Base-by-base conservation (phyloP, 2,113 vertebrate species). In the Myiozetetes cayanensis region DNA sequence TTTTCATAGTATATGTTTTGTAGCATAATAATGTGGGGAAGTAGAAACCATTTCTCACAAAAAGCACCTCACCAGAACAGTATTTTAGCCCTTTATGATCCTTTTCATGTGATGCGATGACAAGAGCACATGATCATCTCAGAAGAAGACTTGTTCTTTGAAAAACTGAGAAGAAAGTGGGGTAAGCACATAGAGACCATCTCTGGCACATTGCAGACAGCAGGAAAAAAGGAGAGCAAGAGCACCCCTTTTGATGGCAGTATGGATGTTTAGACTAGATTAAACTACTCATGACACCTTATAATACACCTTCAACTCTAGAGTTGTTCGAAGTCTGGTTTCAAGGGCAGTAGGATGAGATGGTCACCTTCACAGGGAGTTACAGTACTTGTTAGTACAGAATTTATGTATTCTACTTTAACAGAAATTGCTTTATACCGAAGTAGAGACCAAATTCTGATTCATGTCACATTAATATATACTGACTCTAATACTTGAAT, bases 31-130 rank as follows among this genome's bases (percentile, higher is more conserved):
- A 70, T 61, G 25, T 70, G 10, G 53, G 5, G 8, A 73, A 80
- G 4, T 44, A 55, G 58, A 65, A 61, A 84, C 66, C n/a, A 47
- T 4, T 37, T 55, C 23, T 50, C 73, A 70, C 37, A 46, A 75
- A 90, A 18, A 37, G 10, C 18, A 68, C 15, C 30, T 93, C 20
- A n/a, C 10, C 0, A 0, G 35, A 43, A 25, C 14, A 22, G 7
- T 33, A 31, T 22, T 85, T 92, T 52, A 72, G 33, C 23, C 23
- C 10, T 61, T 83, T 24, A 56, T n/a, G 35, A 70, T 35, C 44
- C 5, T 81, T 78, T 44, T 19, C 25, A 4, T 18, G 35, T 39
- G 35, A 55, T 37, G 7, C 8, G 47, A 33, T 43, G 39, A 81
- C 18, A 83, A 78, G 6, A 70, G 27, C 31, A 49, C 14, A 9